Evolutionary conservation across 2,113 vertebrate genomes (phyloP), one percentile per base, ranked within the genome.

Genomic region (Corvus moneduloides): DNA sequence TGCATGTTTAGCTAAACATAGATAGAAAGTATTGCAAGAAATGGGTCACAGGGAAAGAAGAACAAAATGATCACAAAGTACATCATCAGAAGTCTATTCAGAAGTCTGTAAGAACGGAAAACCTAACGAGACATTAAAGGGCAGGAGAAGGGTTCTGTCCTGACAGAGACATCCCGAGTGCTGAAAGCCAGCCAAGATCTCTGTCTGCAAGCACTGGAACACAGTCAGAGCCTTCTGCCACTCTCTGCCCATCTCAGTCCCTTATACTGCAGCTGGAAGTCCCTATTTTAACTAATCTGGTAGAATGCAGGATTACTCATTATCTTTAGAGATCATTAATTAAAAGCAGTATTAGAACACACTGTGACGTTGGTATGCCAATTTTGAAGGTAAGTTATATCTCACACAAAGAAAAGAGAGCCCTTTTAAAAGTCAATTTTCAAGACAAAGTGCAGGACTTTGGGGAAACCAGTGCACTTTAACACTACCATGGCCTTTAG

Each of bases 321-420:
- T 90, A 90, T 93, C 89, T 86, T 74, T 39, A 66, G 52, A 72
- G 39, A 91, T 59, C 84, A 49, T 72, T 90, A 89, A 93, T 92
- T 89, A 95, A 89, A 89, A 73, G 74, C 37, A n/a, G 39, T 23
- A 44, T 72, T 56, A 89, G 56, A 48, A 84, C 0, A 1, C 16
- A 11, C 52, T 17, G 5, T 18, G 54, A 46, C 0, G 1, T 32
- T 41, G 28, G 24, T 8, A 27, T 64, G 21, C 64, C 52, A 73
- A 48, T 76, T 80, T 54, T 54, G 82, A 73, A 93, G 85, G 78
- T 87, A 85, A 85, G 61, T 76, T 43, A 44, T 22, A 63, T n/a
- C 33, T 37, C 63, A 77, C 66, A 44, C 8, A 52, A 51, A 26
- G 37, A 33, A 61, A 22, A 71, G 12, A 44, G 44, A 66, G 35